phyloP scores from a whole-genome alignment of 2,888 invertebrate species.

The Sminthurinus aureus region DNA sequence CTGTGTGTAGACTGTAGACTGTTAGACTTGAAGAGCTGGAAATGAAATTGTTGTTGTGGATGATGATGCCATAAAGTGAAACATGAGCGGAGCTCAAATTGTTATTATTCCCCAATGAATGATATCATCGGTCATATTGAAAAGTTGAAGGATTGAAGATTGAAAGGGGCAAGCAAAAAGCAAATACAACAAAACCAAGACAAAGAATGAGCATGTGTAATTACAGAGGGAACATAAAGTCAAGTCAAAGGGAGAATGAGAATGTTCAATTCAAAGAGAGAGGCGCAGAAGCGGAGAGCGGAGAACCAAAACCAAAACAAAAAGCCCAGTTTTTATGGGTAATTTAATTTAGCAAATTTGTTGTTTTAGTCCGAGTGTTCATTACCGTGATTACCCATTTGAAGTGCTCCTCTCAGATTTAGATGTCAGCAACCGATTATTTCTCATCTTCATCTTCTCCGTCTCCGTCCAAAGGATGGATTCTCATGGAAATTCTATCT shows the following conservation, averaged over 20 bases:
- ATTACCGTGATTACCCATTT: constrained; percentile 18
- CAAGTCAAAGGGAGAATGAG: not conserved
- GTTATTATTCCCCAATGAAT: not conserved
- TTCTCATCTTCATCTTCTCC: not conserved
- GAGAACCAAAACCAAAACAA: not conserved
- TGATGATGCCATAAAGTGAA: not conserved
- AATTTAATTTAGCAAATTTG: constrained; percentile 24
- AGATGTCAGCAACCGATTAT: not conserved
- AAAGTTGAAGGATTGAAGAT: not conserved
- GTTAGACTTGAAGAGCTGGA: not conserved
- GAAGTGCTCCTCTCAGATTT: not conserved
- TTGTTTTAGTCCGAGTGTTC: constrained; percentile 10
- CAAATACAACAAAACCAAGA: not conserved
- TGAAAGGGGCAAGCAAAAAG: not conserved
- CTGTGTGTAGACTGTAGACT: not conserved
- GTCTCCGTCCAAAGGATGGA: not conserved
- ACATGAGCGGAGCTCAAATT: not conserved
- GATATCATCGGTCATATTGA: not conserved
- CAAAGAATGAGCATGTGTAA: not conserved
- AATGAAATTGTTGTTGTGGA: not conserved
- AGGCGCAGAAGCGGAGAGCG: not conserved
- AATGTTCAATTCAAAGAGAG: not conserved
- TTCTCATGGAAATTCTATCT: not conserved
- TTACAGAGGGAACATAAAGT: not conserved
- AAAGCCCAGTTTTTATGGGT: not conserved